Percentiles rank a stretch among this genome's conserved stretches.
Conservation (phyloP, 2,797 vertebrate species). For the Syngnathus rostellatus region DNA sequence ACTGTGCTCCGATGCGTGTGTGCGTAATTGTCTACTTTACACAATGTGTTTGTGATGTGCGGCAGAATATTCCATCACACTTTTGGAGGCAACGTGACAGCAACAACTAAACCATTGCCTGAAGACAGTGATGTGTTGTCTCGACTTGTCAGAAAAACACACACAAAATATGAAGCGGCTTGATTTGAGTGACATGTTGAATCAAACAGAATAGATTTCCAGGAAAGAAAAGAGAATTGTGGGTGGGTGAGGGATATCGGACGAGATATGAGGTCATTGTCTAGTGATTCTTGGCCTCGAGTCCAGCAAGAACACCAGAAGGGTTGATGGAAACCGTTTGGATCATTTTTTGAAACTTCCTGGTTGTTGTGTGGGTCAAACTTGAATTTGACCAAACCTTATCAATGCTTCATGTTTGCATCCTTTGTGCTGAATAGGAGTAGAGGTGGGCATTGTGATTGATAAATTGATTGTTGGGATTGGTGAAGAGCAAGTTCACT, state of each 20-base stretch:
- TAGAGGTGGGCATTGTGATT: background rate
- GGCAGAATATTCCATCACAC: conserved; percentile 18
- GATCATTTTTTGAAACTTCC: background rate
- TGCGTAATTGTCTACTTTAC: conserved; percentile 9
- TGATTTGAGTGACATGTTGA: conserved; percentile 3
- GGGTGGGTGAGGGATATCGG: background rate
- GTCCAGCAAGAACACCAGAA: conserved; percentile 18
- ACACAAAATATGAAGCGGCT: background rate
- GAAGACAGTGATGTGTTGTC: conserved; percentile 24
- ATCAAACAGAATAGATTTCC: conserved; percentile 1
- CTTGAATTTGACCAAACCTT: background rate
- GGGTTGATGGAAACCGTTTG: conserved; percentile 9
- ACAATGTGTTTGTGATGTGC: conserved; percentile 30
- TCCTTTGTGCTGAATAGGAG: background rate
- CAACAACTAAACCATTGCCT: conserved; percentile 28
- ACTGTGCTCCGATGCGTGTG: conserved; percentile 1
- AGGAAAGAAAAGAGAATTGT: background rate
- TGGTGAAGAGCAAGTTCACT: background rate
- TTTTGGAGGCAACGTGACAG: conserved; percentile 3
- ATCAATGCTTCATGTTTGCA: conserved; percentile 2
- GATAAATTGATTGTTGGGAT: background rate
- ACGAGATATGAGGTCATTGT: conserved; percentile 47
- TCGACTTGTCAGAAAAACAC: conserved; percentile 4
- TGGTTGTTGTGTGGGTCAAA: background rate
- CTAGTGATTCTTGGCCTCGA: conserved; percentile 45